These are phyloP conservation scores for Setophaga coronata DNA, from an alignment of 2,113 vertebrate genomes.

Conservation along the genomic window DNA sequence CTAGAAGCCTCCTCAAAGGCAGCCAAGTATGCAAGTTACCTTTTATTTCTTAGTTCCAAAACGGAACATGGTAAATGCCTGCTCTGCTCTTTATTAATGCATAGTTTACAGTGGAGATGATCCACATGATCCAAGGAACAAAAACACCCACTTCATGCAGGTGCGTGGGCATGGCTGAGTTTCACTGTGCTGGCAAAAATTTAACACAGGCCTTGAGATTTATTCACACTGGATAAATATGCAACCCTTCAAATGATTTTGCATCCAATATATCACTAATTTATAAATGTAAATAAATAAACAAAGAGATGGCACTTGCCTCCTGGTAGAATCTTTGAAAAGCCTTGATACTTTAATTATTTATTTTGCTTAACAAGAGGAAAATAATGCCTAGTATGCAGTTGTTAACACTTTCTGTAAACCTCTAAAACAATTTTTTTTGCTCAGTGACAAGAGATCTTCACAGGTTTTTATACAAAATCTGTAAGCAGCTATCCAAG, in stretches of 20 bases:
- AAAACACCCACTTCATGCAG: slow-evolving; percentile 34
- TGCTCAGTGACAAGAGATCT: not conserved
- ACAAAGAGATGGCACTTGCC: not conserved
- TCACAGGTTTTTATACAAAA: slow-evolving; percentile 45
- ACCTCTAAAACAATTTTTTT: not conserved
- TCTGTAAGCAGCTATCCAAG: slow-evolving; percentile 13
- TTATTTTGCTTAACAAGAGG: slow-evolving; percentile 1
- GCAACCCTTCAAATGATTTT: not conserved
- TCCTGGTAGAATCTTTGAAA: not conserved
- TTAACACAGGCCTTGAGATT: not conserved
- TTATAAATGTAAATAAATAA: slow-evolving; percentile 28
- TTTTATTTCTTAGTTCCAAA: not conserved
- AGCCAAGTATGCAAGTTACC: not conserved
- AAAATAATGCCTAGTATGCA: not conserved
- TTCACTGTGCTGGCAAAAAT: slow-evolving; percentile 1
- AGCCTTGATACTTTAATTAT: not conserved
- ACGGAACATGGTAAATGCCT: not conserved
- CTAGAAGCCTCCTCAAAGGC: slow-evolving; percentile 2
- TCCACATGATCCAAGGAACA: not conserved
- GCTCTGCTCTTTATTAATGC: not conserved
- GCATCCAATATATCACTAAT: not conserved
- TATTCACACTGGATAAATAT: not conserved
- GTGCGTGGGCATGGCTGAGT: slow-evolving; percentile 20
- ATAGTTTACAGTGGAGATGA: slow-evolving; percentile 4
- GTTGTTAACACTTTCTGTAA: slow-evolving; percentile 22